Percentiles rank a stretch among this genome's conserved stretches.
Conservation (phyloP, 2,888 invertebrate species). For the Eupithecia tripunctaria region DNA sequence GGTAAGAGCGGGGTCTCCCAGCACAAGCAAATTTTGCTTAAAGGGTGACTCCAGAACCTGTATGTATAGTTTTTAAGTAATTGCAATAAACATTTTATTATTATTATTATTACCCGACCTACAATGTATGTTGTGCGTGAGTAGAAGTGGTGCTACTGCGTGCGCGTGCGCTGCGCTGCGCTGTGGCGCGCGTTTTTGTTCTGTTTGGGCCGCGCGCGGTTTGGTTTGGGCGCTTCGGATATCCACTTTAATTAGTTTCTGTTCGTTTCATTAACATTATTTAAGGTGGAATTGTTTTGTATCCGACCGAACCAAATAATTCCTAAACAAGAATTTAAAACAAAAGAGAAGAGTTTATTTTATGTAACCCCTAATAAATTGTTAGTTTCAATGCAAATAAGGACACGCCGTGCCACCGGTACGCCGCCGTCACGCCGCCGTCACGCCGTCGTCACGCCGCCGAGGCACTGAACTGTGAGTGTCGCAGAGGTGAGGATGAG, state of each 20-base stretch:
- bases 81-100: too few relatives aligned
- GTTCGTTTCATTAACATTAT: conserved; percentile 35
- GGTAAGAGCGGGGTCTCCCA: too few relatives aligned
- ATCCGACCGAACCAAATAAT: conserved; percentile 27
- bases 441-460: too few relatives aligned
- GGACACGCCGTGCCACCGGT: background rate
- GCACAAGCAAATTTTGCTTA: too few relatives aligned
- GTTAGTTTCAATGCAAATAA: background rate
- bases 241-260: conserved; percentile 36
- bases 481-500: too few relatives aligned
- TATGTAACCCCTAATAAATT: conserved; percentile 5
- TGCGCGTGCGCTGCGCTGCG: too few relatives aligned
- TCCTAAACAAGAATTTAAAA: conserved; percentile 19
- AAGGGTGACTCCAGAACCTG: too few relatives aligned
- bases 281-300: conserved; percentile 29
- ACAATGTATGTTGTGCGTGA: too few relatives aligned
- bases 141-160: too few relatives aligned
- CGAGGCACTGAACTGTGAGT: too few relatives aligned
- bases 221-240: background rate
- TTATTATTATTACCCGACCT: too few relatives aligned
- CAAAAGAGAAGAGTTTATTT: conserved; percentile 21
- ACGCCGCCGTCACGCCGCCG: background rate
- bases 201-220: conserved; percentile 29
- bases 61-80: too few relatives aligned
- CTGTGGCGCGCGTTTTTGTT: conserved; percentile 17